These are phyloP conservation scores for Pseudomyrmex cubaensis DNA, from an alignment of 1,140 invertebrate species.

Conservation along the genomic window DNA sequence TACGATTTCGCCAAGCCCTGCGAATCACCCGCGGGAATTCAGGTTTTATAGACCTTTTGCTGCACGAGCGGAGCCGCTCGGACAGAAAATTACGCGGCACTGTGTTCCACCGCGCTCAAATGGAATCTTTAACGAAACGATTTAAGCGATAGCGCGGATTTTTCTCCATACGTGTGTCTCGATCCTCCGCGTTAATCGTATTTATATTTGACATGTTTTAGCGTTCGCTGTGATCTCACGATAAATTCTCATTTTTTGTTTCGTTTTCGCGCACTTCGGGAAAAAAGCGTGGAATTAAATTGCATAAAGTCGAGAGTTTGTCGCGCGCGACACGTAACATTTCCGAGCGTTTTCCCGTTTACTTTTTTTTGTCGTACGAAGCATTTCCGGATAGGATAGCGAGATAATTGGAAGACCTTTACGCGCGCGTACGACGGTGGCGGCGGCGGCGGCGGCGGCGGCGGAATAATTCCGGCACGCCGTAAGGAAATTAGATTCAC, in stretches of 20 bases:
- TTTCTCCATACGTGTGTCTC: slow-evolving; percentile 3
- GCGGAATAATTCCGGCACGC: slow-evolving; percentile 23
- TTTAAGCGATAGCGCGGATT: slow-evolving; percentile 52
- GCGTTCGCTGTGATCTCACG: slow-evolving; percentile 11
- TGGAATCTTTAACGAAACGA: slow-evolving; percentile 70
- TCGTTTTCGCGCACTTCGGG: background rate
- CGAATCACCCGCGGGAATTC: slow-evolving; percentile 71
- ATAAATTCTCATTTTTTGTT: slow-evolving; percentile 10
- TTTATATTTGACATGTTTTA: slow-evolving; percentile 35
- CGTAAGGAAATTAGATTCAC: slow-evolving; percentile 57
- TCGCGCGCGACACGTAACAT: slow-evolving; percentile 17
- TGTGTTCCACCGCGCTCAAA: slow-evolving; percentile 65
- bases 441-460: too few relatives aligned
- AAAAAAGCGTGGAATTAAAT: slow-evolving; percentile 11
- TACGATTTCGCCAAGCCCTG: slow-evolving; percentile 68
- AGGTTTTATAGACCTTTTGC: slow-evolving; percentile 71
- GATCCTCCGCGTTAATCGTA: slow-evolving; percentile 13
- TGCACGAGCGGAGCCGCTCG: slow-evolving; percentile 58
- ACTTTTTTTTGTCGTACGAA: background rate
- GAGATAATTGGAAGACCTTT: slow-evolving; percentile 43
- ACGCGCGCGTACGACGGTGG: background rate
- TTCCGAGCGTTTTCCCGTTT: slow-evolving; percentile 25
- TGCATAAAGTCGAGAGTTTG: slow-evolving; percentile 15
- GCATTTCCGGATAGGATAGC: slow-evolving; percentile 28
- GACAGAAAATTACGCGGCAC: slow-evolving; percentile 69